Evolutionary conservation across 2,113 vertebrate species (phyloP), one percentile per base, ranked within the genome.

Genomic region (Emydocephalus ijimae): DNA sequence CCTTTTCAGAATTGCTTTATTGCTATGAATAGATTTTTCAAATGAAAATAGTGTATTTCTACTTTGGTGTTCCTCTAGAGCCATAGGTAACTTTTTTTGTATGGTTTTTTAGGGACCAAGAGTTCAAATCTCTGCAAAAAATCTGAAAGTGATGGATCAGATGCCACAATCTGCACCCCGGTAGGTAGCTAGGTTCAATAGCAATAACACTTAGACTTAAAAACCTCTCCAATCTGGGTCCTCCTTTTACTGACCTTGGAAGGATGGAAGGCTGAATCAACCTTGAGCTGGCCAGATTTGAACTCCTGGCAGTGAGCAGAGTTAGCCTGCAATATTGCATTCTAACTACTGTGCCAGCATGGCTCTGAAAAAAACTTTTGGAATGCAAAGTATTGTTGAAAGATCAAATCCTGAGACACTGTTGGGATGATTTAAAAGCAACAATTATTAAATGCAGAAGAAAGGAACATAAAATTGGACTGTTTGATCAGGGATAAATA

Each of bases 121-220:
- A 96, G 99, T 99, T 91, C 99, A 99, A 97, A 99, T 99, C 94
- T 98, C 98, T 95, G 99, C 99, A 94, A 99, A 99, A 97, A 99
- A 99, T 95, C 98, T 99, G 89, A 99, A 98, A 96, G 98, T 99
- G 95, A 99, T 99, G 98, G 99, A 99, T 97, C 98, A 99, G 98
- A 99, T 99, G 98, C 98, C 99, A 45, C 98, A 98, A 89, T 97
- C 96, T 93, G 99, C 99, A 81, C 99, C 99, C 55, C 98, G 99
- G 99, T 99, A 98, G 94, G 97, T 96, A 50, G 3, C 61, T 92
- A 1, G 5, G 1, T 89, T 20, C 24, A 91, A 15, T 69, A 69
- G 64, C 61, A 64, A 29, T 64, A 64, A 29, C 61, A 64, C 61
- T 12, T 64, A 64, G 26, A 64, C 26, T 64, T 61, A 14, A 2